Base-by-base conservation (phyloP, 2,113 vertebrate genomes). In the Ornithorhynchus anatinus region DNA sequence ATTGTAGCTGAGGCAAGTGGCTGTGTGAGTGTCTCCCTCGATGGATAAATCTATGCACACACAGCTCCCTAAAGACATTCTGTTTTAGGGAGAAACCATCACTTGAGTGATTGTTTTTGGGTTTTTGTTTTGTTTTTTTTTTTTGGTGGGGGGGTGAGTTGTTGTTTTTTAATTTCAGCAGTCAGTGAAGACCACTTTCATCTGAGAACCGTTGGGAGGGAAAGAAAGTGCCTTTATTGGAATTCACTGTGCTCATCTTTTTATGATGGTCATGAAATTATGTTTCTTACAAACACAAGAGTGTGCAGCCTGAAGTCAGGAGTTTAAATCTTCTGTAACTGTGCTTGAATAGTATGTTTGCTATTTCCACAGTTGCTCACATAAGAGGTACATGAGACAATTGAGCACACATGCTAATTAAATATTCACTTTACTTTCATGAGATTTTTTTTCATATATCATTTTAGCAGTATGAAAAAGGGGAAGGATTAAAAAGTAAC, bases 1-100 rank as follows among this genome's bases (percentile, higher is more conserved):
- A 92, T 84, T 53, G 53, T 69, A 88, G 70, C 68, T 77, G 68
- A 71, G 82, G 69, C 78, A 59, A 86, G 72, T 81, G 73, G 67
- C 50, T 62, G 61, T 45, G 84, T 32, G 70, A 68, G 59, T 66
- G 80, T 85, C 66, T 80, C 59, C 50, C 79, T 78, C 45, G 65
- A 63, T 64, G 76, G 50, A 88, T 81, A 81, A 83, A 71, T 54
- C 62, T 39, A 69, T 42, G 58, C 5, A 45, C 19, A 47, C 29
- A 36, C 64, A 59, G 42, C 70, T 66, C 70, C 29, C 59, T 77
- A 84, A 70, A 75, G 29, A 80, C 84, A 84, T 83, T 83, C 63
- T 48, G 84, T 69, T 64, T 72, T 56, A 80, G 23, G 32, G 68
- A 70, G 56, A 80, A 85, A 85, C 44, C 52, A 57, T 70, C 32